phyloP scores from a whole-genome alignment of 2,113 vertebrate genomes.

The Toxotes jaculatrix region DNA sequence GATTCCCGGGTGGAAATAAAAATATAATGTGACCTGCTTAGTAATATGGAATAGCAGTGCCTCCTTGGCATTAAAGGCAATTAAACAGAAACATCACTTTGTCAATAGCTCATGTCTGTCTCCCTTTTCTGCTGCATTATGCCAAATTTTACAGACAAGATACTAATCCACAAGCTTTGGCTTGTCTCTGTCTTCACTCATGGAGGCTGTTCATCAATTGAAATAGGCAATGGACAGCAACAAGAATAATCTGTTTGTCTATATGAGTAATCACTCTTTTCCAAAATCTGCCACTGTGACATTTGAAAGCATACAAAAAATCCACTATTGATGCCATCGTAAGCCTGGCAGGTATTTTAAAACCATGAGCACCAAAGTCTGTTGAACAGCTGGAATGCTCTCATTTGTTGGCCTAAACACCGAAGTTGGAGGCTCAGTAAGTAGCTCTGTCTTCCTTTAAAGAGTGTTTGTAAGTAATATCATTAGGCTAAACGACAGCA shows the following conservation, averaged over 20 bases:
- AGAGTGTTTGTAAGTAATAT: slow-evolving; percentile 77
- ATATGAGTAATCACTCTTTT: slow-evolving; percentile 21
- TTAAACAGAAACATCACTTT: neutral
- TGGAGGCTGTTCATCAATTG: slow-evolving; percentile 12
- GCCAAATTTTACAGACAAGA: slow-evolving; percentile 14
- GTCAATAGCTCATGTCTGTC: neutral
- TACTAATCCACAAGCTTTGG: slow-evolving; percentile 7
- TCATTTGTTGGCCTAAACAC: slow-evolving; percentile 61
- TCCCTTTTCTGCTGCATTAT: neutral
- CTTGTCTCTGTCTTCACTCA: slow-evolving; percentile 17
- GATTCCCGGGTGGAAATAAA: neutral
- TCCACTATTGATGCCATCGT: slow-evolving; percentile 29
- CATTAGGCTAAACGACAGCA: slow-evolving; percentile 74
- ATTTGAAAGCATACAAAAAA: slow-evolving; percentile 33
- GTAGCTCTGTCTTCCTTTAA: slow-evolving; percentile 68
- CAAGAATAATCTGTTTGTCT: slow-evolving; percentile 11
- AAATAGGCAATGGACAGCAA: neutral
- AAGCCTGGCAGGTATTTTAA: slow-evolving; percentile 23
- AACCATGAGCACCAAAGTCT: slow-evolving; percentile 52
- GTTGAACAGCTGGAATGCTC: slow-evolving; percentile 69
- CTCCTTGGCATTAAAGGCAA: neutral
- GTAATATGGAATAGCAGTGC: neutral
- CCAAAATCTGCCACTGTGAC: slow-evolving; percentile 4
- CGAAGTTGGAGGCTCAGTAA: slow-evolving; percentile 54
- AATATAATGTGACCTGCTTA: neutral